Evolutionary conservation across 2,888 invertebrate genomes (phyloP).

Genomic region (Camptogramma bilineatum): DNA sequence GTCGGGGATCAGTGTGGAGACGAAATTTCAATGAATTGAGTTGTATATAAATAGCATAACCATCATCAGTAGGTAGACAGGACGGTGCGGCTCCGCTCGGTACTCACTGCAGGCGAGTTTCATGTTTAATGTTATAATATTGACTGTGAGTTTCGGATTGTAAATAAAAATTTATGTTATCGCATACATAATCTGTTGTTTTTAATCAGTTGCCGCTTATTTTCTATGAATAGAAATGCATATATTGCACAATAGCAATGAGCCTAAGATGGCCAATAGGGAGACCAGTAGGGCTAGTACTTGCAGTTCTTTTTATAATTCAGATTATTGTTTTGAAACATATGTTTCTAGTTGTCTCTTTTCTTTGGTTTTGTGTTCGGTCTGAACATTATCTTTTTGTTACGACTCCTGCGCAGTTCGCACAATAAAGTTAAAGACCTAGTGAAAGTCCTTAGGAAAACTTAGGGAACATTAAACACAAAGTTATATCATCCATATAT

Average conservation of each 20-base stretch:
- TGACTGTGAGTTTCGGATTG: constrained; percentile 82
- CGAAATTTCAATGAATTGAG: constrained; percentile 46
- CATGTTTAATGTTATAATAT: constrained; percentile 66
- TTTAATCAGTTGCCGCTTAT: constrained; percentile 42
- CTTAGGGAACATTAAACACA: not conserved
- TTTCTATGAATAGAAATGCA: constrained; percentile 30
- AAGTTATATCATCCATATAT: constrained; percentile 28
- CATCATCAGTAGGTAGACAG: constrained; percentile 55
- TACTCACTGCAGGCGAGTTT: constrained; percentile 68
- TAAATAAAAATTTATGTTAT: constrained; percentile 85
- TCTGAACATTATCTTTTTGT: too few species aligned
- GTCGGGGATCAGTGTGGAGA: constrained; percentile 36
- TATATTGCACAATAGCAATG: too few species aligned
- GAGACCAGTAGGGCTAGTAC: too few species aligned
- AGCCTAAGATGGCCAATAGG: too few species aligned
- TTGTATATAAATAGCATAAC: constrained; percentile 57
- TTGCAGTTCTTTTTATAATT: too few species aligned
- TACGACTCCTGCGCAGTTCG: too few species aligned
- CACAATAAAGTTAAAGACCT: too few species aligned
- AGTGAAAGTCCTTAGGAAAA: not conserved
- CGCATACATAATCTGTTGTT: constrained; percentile 57
- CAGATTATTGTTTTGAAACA: too few species aligned
- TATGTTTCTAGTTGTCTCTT: too few species aligned
- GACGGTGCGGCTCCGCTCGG: constrained; percentile 59
- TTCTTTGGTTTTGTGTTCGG: too few species aligned